Conservation (phyloP, 2,113 vertebrate species). For the Caranx melampygus region DNA sequence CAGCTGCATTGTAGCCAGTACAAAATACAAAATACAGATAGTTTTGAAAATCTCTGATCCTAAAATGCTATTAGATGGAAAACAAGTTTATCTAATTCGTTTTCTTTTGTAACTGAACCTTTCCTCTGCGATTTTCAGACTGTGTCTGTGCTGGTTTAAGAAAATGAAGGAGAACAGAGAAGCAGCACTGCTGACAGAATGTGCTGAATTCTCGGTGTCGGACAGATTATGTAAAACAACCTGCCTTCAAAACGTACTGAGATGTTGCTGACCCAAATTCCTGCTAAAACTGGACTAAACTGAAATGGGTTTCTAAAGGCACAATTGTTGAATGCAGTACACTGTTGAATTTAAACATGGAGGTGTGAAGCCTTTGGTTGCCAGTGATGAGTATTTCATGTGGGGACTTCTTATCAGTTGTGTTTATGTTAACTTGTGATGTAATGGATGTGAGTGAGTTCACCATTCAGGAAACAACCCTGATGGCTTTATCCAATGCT, state of each 20-base stretch:
- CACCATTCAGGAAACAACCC: neutral
- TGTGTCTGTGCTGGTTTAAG: neutral
- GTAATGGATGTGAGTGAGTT: neutral
- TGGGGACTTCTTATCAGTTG: no score
- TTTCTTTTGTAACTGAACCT: neutral
- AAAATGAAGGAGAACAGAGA: neutral
- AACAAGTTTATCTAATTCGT: neutral
- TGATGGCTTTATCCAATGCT: no score
- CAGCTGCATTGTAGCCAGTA: neutral
- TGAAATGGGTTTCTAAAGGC: neutral
- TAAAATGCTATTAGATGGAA: neutral
- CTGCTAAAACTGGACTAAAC: neutral
- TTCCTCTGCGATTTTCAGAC: neutral
- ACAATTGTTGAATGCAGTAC: neutral
- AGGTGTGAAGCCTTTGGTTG: neutral
- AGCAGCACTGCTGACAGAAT: neutral
- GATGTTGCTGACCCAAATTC: neutral
- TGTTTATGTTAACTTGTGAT: no score
- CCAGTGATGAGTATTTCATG: no score
- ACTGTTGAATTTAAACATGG: neutral
- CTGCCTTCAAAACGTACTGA: neutral
- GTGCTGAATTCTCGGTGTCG: neutral
- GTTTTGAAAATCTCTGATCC: neutral
- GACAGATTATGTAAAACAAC: constrained; percentile 6
- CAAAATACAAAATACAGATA: neutral